Conservation (phyloP, 23 tunicate genomes). For the Ciona savignyi region DNA sequence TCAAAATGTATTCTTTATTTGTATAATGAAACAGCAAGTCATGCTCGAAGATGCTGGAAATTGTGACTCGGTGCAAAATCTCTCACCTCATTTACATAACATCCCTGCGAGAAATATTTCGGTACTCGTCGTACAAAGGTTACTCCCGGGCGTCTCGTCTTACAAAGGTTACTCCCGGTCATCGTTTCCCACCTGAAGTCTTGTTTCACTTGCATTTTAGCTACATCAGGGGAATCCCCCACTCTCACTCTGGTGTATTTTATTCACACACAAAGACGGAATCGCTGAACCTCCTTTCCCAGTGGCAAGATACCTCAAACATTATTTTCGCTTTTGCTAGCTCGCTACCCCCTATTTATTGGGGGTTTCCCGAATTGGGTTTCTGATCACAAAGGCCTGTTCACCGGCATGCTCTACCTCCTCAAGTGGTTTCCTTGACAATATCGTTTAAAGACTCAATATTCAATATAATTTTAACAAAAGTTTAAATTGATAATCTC, state of each 20-base stretch:
- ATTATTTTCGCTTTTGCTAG: background rate
- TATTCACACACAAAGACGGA: background rate
- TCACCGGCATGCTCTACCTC: background rate
- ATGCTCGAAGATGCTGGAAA: background rate
- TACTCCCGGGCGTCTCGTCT: no score
- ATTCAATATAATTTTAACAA: no score
- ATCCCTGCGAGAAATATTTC: background rate
- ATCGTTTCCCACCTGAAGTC: no score
- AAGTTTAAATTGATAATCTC: no score
- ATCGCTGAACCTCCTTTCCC: background rate
- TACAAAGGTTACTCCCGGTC: no score
- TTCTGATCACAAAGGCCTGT: background rate
- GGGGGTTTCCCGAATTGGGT: background rate
- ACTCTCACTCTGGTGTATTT: no score
- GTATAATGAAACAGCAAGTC: background rate
- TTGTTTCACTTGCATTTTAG: no score
- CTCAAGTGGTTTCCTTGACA: background rate
- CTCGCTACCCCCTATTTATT: background rate
- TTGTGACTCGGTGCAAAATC: background rate
- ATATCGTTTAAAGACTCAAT: background rate
- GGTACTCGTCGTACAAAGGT: background rate
- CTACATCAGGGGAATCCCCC: no score
- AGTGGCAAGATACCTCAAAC: background rate
- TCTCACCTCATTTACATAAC: background rate
- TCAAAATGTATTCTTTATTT: background rate